Evolutionary conservation across 2,113 vertebrate genomes (phyloP), one percentile per base, ranked within the genome.

Genomic region (Polypterus bichir): DNA sequence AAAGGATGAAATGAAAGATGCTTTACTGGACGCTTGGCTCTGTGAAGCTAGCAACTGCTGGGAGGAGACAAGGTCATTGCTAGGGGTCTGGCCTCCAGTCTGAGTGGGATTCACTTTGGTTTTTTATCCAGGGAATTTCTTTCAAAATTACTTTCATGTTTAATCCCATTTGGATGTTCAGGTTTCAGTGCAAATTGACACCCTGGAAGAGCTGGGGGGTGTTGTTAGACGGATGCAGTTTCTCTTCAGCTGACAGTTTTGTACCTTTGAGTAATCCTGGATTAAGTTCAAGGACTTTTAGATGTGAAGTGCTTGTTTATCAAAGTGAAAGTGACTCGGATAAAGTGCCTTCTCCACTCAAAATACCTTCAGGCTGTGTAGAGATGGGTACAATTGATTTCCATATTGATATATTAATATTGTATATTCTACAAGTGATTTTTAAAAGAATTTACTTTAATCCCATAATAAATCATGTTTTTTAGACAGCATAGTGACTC

Each of bases 131-230:
- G 54, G 61, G 49, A 49, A 49, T 66, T 66, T 63, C 65, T 69
- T 67, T 66, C 68, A 49, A 68, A 65, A 71, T 72, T 78, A 67
- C 71, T 80, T 83, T 81, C 74, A 79, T 81, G 75, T 71, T 77
- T 79, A 80, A 77, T 79, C 69, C 74, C 70, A 61, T 73, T 70
- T 71, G 56, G 62, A 66, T 83, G 70, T 76, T 85, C 77, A 73
- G 60, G 71, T 85, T 85, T 82, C 78, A 75, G 61, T 76, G 80
- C 63, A 86, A 86, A 57, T 48, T 75, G 81, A 86, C 77, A 81
- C 66, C 59, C 5, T 62, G 65, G 67, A 75, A 77, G 69, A 76
- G 54, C 54, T 5, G 44, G 54, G 5, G 44, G 66, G 58, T 57
- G 69, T 65, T 69, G 58, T 10, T 46, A 3, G 6, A 6, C 57